Evolutionary conservation across 2,888 invertebrate genomes (phyloP), one percentile per base, ranked within the genome.

Genomic region (Aphelenchoides bicaudatus): DNA sequence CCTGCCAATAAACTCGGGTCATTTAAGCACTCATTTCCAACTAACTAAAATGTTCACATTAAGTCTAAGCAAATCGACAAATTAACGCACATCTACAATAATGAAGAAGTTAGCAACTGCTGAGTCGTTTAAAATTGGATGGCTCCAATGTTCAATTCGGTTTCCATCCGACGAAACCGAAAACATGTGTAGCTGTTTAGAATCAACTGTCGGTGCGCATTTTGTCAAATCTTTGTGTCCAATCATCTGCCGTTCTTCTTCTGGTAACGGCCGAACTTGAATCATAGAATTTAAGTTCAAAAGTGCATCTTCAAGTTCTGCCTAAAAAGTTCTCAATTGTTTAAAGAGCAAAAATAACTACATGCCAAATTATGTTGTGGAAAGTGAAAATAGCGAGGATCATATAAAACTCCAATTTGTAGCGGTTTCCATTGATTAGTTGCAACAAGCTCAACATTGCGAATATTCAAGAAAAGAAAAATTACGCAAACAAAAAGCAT

Each of bases 351-450:
- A n/a, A 19, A 43, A 19, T 19, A 43, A 8, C 43, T 34, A 16
- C 13, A 13, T 34, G 16, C 34, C 34, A 34, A 13, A 34, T 13
- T 16, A 34, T 13, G 13, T 13, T 16, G 34, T n/a, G 43, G 43
- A 43, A 43, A 8, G 8, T 25, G 43, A 10, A 10, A 8, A 10
- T 43, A 6, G 23, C n/a, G 16, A 10, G 25, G 23, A 10, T 43
- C 43, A 25, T 43, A 25, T 8, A 43, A 10, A n/a, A 43, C 21
- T 6, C 43, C 43, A 25, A 43, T 43, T 10, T 25, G 43, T n/a
- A 43, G 43, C 43, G 43, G 43, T n/a, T 43, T 25, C 43, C 43
- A 43, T 43, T 43, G 43, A 25, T 43, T 43, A 10, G 10, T 10
- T 34, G 10, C 34, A 10, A n/a, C 10, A n/a, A 34, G 34, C 10